Evolutionary conservation across 2,113 vertebrate species (phyloP).

Genomic region (Pholis gunnellus): DNA sequence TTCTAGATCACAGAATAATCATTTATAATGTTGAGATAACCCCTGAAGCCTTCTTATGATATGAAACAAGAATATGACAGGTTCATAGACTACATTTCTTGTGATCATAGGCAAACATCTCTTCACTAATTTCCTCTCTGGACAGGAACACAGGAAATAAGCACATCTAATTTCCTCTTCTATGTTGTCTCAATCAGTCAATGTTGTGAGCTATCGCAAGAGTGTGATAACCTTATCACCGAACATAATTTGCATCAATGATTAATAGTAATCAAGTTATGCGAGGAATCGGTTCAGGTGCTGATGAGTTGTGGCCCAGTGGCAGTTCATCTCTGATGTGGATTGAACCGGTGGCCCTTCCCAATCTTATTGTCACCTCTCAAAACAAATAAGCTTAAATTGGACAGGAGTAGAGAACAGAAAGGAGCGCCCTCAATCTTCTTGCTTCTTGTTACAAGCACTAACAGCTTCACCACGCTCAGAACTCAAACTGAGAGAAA

Average conservation of each 20-base stretch:
- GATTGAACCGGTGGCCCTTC: constrained; percentile 21
- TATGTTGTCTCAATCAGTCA: constrained; percentile 9
- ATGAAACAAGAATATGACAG: neutral
- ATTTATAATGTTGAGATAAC: constrained; percentile 1
- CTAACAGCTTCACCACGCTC: neutral
- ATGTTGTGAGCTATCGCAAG: no score
- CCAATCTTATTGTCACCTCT: constrained; percentile 10
- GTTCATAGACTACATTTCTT: no score
- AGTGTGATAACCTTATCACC: no score
- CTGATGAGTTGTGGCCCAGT: constrained; percentile 15
- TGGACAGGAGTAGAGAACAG: neutral
- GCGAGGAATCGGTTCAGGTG: no score
- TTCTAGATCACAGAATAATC: constrained; percentile 1
- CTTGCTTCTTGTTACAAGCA: constrained; percentile 3
- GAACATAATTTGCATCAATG: no score
- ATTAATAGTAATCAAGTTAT: no score
- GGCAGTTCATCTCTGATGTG: constrained; percentile 11
- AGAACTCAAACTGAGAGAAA: neutral
- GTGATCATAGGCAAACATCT: constrained; percentile 8
- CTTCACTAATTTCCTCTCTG: neutral
- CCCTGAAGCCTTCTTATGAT: neutral
- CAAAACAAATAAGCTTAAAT: constrained; percentile 23
- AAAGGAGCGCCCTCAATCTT: neutral
- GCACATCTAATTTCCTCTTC: constrained; percentile 8
- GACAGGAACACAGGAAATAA: constrained; percentile 3